A percentile compares a stretch with the other conserved stretches of the same genome.
Evolutionary conservation across 2,113 vertebrate species (phyloP).

Genomic region (Triplophysa dalaica): DNA sequence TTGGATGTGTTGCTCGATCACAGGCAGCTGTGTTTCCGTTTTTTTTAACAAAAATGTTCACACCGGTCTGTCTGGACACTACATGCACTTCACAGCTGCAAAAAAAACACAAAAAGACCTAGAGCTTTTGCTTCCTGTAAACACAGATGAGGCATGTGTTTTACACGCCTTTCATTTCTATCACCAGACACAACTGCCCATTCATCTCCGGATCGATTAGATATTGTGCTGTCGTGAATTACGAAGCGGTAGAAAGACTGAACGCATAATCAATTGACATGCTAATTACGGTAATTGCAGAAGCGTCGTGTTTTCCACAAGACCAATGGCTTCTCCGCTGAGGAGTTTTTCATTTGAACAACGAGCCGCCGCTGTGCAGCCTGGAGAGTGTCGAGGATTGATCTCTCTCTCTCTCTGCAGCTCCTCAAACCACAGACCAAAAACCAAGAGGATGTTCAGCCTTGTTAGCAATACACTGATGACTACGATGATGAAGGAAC

Average conservation of each 20-base stretch:
- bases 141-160: conserved; percentile 5
- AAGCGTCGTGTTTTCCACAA: not conserved
- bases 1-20: too few species aligned
- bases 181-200: not conserved
- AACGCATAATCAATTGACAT: conserved; percentile 34
- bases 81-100: not conserved
- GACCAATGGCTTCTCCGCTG: not conserved
- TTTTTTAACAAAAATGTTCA: too few species aligned
- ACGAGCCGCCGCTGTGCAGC: not conserved
- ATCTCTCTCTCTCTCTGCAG: not conserved
- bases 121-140: not conserved
- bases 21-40: too few species aligned
- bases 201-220: conserved; percentile 22
- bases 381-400: not conserved
- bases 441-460: conserved; percentile 9
- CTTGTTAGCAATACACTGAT: conserved; percentile 6
- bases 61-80: conserved; percentile 4
- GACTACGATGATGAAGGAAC: conserved; percentile 15
- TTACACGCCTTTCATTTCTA: not conserved
- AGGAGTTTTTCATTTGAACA: not conserved
- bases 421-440: not conserved
- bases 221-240: conserved; percentile 34
- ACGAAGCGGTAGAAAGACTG: conserved; percentile 10
- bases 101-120: not conserved
- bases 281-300: conserved; percentile 15